A percentile compares a stretch with the other conserved stretches of the same genome.
Conservation (phyloP, 2,797 vertebrate species). For the Neomorphus geoffroyi region DNA sequence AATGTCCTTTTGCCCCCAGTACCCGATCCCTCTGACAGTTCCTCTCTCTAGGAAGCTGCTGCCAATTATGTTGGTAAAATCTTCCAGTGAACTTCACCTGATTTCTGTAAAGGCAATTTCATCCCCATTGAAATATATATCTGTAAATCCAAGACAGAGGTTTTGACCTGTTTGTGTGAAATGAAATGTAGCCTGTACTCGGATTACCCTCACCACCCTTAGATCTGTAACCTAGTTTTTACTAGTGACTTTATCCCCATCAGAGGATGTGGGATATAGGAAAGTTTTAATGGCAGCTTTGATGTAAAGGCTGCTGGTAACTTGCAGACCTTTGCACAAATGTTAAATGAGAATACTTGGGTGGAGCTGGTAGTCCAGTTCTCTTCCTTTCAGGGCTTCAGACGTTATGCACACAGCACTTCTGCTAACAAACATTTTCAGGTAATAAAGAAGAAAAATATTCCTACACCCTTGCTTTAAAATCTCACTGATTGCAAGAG, state of each 20-base stretch:
- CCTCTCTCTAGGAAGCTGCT: slow-evolving; percentile 34
- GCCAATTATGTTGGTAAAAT: slow-evolving; percentile 18
- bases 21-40: not conserved
- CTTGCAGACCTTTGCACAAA: not conserved
- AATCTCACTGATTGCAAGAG: not conserved
- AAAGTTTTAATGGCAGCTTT: not conserved
- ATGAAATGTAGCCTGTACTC: not conserved
- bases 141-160: not conserved
- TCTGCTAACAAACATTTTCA: not conserved
- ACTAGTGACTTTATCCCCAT: not conserved
- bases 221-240: not conserved
- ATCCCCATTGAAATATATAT: not conserved
- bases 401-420: not conserved
- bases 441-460: not conserved
- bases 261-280: not conserved
- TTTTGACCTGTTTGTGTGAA: not conserved
- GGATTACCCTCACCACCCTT: not conserved
- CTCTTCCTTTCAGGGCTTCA: not conserved
- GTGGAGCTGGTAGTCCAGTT: not conserved
- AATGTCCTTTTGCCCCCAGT: slow-evolving; percentile 27
- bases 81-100: not conserved
- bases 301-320: not conserved
- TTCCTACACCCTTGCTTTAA: not conserved
- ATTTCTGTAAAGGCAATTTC: slow-evolving; percentile 30
- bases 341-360: not conserved